A percentile compares a stretch with the other conserved stretches of the same genome.
Evolutionary conservation across 2,113 vertebrate genomes (phyloP).

Genomic region (Thunnus thynnus): DNA sequence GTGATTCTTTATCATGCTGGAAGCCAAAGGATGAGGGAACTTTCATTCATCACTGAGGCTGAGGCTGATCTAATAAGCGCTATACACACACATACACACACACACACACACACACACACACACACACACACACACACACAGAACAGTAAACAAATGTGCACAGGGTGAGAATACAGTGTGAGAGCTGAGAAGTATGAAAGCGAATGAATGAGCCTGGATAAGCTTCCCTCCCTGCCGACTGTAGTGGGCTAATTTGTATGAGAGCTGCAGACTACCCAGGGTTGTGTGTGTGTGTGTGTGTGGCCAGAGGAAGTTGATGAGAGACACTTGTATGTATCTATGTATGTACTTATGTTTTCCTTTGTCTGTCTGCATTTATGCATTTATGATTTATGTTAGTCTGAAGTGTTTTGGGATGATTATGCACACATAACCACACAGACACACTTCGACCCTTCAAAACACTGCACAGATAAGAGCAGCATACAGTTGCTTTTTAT

Average conservation of each 20-base stretch:
- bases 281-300: conserved; percentile 4
- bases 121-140: conserved; percentile 33
- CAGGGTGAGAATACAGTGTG: conserved; percentile 48
- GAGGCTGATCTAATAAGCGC: conserved; percentile 48
- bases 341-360: not conserved
- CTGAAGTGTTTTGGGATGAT: not conserved
- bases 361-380: not conserved
- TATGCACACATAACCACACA: not conserved
- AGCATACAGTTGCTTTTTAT: not conserved
- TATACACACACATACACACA: conserved; percentile 26
- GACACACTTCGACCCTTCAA: not conserved
- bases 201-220: conserved; percentile 53
- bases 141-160: conserved; percentile 17
- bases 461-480: not conserved
- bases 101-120: conserved; percentile 15
- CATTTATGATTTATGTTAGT: conserved; percentile 22
- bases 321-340: not conserved
- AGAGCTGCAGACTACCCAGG: conserved; percentile 28
- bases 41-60: conserved; percentile 47
- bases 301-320: not conserved
- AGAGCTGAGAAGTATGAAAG: conserved; percentile 47
- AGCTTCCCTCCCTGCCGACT: conserved; percentile 49
- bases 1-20: conserved; percentile 34
- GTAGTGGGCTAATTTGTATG: conserved; percentile 28
- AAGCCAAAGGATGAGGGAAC: conserved; percentile 43